Evolutionary conservation across 2,888 invertebrate genomes (phyloP).

Genomic region (Campoletis raptor): DNA sequence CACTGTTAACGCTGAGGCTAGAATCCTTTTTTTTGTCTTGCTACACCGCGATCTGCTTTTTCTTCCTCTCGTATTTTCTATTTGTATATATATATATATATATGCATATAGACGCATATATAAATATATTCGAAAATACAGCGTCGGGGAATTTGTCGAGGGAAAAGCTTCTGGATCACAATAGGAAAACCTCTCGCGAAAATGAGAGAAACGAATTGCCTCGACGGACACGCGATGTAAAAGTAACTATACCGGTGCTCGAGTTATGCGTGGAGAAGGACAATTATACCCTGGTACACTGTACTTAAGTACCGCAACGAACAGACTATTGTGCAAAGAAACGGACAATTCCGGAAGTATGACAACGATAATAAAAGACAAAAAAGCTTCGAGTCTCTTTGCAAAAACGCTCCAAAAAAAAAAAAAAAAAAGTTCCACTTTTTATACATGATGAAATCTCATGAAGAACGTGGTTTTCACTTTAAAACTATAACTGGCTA

Average conservation of each 20-base stretch:
- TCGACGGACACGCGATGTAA: slow-evolving; percentile 23
- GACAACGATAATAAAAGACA: not conserved
- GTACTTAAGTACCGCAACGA: slow-evolving; percentile 29
- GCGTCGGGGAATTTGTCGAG: not conserved
- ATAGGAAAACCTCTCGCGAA: slow-evolving; percentile 40
- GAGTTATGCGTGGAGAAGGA: slow-evolving; percentile 16
- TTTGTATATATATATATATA: not conserved
- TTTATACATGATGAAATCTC: slow-evolving; percentile 1
- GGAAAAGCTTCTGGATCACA: slow-evolving; percentile 29
- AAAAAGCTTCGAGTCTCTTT: slow-evolving; percentile 12
- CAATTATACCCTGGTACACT: slow-evolving; percentile 33
- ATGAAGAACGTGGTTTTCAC: not conserved
- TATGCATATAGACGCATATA: not conserved
- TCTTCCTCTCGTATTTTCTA: slow-evolving; percentile 5
- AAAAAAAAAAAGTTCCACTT: slow-evolving; percentile 7
- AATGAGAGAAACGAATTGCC: slow-evolving; percentile 45
- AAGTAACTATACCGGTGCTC: slow-evolving; percentile 3
- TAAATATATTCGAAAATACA: not conserved
- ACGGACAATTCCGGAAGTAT: not conserved
- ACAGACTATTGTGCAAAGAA: slow-evolving; percentile 22
- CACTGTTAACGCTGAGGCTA: slow-evolving; percentile 6
- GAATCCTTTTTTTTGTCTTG: slow-evolving; percentile 15
- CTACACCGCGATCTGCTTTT: slow-evolving; percentile 14
- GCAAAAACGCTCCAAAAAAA: not conserved
- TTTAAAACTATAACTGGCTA: not conserved